Evolutionary conservation across 2,888 invertebrate species (phyloP), one percentile per base, ranked within the genome.

Genomic region (Coelinius sp.): DNA sequence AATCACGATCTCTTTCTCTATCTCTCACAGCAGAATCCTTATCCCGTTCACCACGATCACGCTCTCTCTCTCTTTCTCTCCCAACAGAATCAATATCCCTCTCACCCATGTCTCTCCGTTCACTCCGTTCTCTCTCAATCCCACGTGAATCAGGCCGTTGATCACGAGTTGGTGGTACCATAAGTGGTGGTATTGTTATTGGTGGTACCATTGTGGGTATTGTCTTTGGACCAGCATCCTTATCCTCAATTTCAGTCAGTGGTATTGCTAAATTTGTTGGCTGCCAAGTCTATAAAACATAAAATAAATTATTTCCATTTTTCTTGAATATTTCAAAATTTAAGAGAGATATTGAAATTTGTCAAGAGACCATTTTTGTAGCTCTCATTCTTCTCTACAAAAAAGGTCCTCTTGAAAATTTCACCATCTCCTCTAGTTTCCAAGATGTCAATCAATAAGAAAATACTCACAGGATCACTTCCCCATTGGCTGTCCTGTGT

Each of bases 401-500:
- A 73, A 68, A 24, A 25, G 10, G n/a, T 38, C n/a, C 4, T n/a
- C n/a, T n/a, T 46, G 35, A 62, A 17, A 46, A 62, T 27, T 59
- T 17, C 64, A 2, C 7, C n/a, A n/a, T n/a, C n/a, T n/a, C n/a
- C n/a, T n/a, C n/a, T n/a, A n/a, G n/a, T n/a, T n/a, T n/a, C n/a
- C n/a, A n/a, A n/a, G n/a, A n/a, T n/a, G n/a, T n/a, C 73, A 73
- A 72, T 65, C 10, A 69, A 14, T 63, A 59, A 71, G 62, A 41
- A 53, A 53, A 25, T 70, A 75, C 82, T 80, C 81, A 89, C 88
- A 52, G 88, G 88, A 80, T 89, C 88, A 77, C 90, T 91, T 81
- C 90, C 90, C 93, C 93, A 93, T 79, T 93, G 93, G 62, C 91
- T 92, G 82, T 94, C 93, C 82, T 93, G 93, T 0, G 93, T 93